Base-by-base conservation (phyloP, 2,888 invertebrate genomes). In the Drosophila prolongata region DNA sequence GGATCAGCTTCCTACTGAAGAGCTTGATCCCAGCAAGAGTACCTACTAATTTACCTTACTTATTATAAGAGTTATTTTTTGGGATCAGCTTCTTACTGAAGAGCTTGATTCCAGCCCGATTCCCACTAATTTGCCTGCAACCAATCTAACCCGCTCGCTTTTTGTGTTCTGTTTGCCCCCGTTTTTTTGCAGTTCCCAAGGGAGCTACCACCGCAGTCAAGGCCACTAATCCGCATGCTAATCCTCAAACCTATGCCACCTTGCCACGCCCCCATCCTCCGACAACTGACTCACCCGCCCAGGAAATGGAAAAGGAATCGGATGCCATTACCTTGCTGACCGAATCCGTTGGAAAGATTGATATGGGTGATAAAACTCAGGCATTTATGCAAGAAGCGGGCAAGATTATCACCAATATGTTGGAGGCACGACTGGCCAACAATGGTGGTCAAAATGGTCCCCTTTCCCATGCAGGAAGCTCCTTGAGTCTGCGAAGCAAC, bases 371-470 rank as follows among this genome's bases (percentile, higher is more conserved):
- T 11, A 90, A 90, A 42, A 90, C 86, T 43, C 86, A 90, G 30
- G 91, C 91, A 38, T 92, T 92, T 37, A 91, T 91, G 89, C 78
- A 90, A 24, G 91, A 92, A 61, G 92, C 92, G 9, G 90, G 92
- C 6, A 92, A 92, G 67, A 91, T 92, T 14, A 90, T 92, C 13
- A 90, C 92, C n/a, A 91, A 80, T 54, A 92, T 92, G 92, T 62
- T 92, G 59, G 92, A 92, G 68, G 90, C 91, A 0, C 89, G 92
- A 13, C 52, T 92, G 54, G 87, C 79, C 19, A 79, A 72, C n/a
- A 71, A 57, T 49, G 71, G 71, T 44, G 76, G 75, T 30, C 19
- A 11, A 1, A 80, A 71, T 50, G 79, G 65, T 3, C 62, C 80
- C 5, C 80, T 78, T 24, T 80, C 90, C 0, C 81, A 83, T 9